phyloP scores from a whole-genome alignment of 53 echinoderm and acorn worm species.

The Antedon mediterranea region DNA sequence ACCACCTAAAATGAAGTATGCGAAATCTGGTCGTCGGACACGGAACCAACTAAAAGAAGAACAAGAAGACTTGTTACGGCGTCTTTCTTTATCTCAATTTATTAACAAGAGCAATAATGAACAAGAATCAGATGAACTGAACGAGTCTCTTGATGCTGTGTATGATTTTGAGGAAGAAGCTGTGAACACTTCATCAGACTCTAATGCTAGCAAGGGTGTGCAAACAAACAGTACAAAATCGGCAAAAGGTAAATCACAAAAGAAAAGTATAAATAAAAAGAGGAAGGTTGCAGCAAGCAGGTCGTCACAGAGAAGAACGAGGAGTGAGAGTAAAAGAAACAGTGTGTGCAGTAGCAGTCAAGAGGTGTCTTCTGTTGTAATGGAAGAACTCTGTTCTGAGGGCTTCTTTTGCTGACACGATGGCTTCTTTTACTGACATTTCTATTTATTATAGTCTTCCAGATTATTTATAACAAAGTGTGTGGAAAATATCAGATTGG shows the following conservation, averaged over 20 bases:
- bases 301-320: neutral
- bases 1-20: constrained; percentile 8
- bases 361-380: neutral
- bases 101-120: neutral
- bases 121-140: neutral
- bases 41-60: neutral
- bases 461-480: too few species aligned
- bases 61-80: neutral
- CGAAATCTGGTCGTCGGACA: neutral
- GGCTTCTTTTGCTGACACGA: neutral
- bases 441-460: too few species aligned
- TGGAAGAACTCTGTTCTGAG: neutral
- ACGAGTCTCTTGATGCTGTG: neutral
- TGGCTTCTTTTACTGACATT: too few species aligned
- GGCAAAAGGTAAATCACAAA: neutral
- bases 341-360: neutral
- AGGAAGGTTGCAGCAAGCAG: neutral
- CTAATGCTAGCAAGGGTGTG: neutral
- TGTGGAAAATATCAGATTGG: too few species aligned
- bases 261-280: neutral
- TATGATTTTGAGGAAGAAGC: neutral
- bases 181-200: neutral
- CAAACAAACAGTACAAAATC: neutral
- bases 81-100: neutral
- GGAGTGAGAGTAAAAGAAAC: neutral